Evolutionary conservation across 23 tunicate genomes (phyloP).

Genomic region (Oikopleura dioica): DNA sequence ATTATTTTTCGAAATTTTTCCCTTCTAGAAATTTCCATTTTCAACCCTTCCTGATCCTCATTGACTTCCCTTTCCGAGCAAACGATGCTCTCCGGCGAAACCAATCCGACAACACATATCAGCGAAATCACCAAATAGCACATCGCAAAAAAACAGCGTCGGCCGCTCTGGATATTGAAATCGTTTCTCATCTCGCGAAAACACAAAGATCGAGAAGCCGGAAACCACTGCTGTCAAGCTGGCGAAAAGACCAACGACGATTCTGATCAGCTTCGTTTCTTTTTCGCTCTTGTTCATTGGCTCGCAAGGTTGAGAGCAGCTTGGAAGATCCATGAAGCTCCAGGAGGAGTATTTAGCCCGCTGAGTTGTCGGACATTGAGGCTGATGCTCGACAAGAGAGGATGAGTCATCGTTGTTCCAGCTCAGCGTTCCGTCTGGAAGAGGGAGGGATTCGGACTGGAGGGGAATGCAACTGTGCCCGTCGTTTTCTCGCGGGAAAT

Average conservation of each 20-base stretch:
- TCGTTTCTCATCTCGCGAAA: neutral
- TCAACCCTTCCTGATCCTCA: conserved; percentile 6
- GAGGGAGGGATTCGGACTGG: neutral
- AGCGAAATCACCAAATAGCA: conserved; percentile 4
- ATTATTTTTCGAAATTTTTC: too few relatives aligned
- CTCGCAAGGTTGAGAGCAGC: neutral
- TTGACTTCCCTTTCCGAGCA: neutral
- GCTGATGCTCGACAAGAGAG: neutral
- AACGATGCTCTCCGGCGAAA: neutral
- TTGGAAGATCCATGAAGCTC: neutral
- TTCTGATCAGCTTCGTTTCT: neutral
- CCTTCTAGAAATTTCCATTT: too few relatives aligned
- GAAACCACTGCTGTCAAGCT: neutral
- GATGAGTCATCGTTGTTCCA: conserved; percentile 5
- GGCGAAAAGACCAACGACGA: conserved; percentile 9
- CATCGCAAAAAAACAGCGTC: neutral
- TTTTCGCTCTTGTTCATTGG: neutral
- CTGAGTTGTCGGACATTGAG: neutral
- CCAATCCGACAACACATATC: neutral
- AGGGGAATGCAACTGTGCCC: neutral
- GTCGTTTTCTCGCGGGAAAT: neutral
- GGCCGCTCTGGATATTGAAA: conserved; percentile 12
- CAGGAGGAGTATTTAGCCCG: neutral
- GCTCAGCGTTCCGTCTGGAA: neutral
- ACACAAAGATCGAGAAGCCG: neutral